Conservation (phyloP, 2,888 invertebrate species). For the Scrobipalpa atriplicella region DNA sequence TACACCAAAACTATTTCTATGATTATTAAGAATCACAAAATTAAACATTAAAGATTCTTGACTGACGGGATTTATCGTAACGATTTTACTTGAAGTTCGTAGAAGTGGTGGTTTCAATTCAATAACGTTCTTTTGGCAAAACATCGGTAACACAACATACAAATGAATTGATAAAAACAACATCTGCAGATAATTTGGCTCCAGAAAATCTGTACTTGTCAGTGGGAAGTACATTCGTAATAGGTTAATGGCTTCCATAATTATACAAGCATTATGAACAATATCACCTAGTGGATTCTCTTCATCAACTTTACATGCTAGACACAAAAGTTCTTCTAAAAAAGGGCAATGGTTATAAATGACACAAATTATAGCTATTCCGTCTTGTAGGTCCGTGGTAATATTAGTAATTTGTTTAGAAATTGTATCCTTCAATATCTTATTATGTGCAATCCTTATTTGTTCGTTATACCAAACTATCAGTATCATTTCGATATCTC, state of each 20-base stretch:
- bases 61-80: constrained; percentile 65
- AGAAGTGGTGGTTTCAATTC: constrained; percentile 74
- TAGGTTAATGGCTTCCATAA: constrained; percentile 79
- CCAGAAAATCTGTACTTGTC: constrained; percentile 74
- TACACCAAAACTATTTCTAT: constrained; percentile 60
- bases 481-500: constrained; percentile 62
- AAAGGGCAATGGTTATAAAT: constrained; percentile 84
- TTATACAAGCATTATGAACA: constrained; percentile 82
- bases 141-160: constrained; percentile 80
- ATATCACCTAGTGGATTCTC: constrained; percentile 58
- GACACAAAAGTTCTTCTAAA: constrained; percentile 67
- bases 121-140: constrained; percentile 68
- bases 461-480: constrained; percentile 68
- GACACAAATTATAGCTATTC: constrained; percentile 79
- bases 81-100: constrained; percentile 60
- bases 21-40: constrained; percentile 61
- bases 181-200: constrained; percentile 82
- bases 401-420: constrained; percentile 68
- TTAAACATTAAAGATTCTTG: constrained; percentile 68
- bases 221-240: constrained; percentile 82
- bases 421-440: constrained; percentile 48
- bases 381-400: constrained; percentile 78
- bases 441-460: constrained; percentile 53
- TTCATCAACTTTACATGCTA: constrained; percentile 70
- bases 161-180: constrained; percentile 81